These are phyloP conservation scores for Amiota communis DNA, from an alignment of 2,888 invertebrate genomes.

Conservation along the genomic window DNA sequence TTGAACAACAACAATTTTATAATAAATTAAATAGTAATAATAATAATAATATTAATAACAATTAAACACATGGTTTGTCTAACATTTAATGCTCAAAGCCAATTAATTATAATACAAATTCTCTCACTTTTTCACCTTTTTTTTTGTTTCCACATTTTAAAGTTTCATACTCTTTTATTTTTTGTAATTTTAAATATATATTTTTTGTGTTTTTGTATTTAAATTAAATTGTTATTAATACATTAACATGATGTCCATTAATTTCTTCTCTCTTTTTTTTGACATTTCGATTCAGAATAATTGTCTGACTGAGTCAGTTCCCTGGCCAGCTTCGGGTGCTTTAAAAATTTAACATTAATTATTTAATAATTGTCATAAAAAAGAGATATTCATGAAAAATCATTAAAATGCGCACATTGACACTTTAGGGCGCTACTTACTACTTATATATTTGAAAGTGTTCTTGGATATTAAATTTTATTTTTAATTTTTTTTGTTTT, in stretches of 20 bases:
- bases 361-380: conserved; percentile 14
- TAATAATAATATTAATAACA: conserved; percentile 10
- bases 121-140: not conserved
- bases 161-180: not conserved
- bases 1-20: no score
- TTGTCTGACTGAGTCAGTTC: not conserved
- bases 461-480: no score
- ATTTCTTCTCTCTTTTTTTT: conserved; percentile 1
- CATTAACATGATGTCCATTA: not conserved
- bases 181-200: not conserved
- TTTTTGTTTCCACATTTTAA: not conserved
- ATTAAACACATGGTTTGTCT: not conserved
- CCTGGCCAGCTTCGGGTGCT: conserved; percentile 8
- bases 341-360: conserved; percentile 15
- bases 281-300: not conserved
- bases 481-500: not conserved
- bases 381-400: not conserved
- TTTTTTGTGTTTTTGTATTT: not conserved
- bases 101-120: conserved; percentile 11
- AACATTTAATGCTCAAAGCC: conserved; percentile 21
- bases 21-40: no score
- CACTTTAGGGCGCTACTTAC: conserved; percentile 9
- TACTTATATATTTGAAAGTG: not conserved
- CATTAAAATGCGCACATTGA: conserved; percentile 16
- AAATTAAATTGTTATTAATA: not conserved